These are phyloP conservation scores for Malurus cyaneus DNA, from an alignment of 2,113 vertebrate species.

Conservation along the genomic window DNA sequence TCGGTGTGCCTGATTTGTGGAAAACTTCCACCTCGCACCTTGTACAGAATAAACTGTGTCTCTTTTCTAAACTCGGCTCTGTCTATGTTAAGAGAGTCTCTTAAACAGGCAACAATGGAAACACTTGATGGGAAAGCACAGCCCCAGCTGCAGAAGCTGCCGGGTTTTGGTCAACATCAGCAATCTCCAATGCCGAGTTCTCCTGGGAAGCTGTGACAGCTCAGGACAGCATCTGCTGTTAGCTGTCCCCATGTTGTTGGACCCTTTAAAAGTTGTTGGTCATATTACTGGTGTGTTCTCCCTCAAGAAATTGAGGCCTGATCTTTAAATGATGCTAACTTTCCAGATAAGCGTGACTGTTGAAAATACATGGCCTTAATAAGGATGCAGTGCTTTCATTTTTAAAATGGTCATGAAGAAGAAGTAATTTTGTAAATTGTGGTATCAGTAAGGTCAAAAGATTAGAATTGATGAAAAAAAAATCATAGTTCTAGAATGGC, in stretches of 20 bases:
- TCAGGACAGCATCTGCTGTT: accelerated
- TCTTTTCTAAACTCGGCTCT: background rate
- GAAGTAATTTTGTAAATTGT: background rate
- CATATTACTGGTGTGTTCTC: accelerated
- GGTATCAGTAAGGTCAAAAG: background rate
- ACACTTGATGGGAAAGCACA: background rate
- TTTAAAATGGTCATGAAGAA: background rate
- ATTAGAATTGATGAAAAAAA: background rate
- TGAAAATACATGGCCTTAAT: background rate
- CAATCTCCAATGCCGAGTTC: accelerated
- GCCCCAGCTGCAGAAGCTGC: accelerated
- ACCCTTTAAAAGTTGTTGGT: background rate
- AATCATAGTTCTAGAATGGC: background rate
- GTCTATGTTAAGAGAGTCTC: background rate
- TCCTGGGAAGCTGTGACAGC: background rate
- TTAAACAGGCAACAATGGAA: background rate
- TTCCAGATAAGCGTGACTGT: no score
- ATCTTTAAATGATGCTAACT: background rate
- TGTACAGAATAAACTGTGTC: background rate
- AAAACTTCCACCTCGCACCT: background rate
- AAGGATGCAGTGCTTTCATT: background rate
- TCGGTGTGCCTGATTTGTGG: background rate
- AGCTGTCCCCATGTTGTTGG: accelerated
- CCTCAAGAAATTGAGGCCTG: background rate
- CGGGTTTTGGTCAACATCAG: background rate